A percentile compares a stretch with the other conserved stretches of the same genome.
Evolutionary conservation across 2,888 invertebrate genomes (phyloP).

Genomic region (Gymnocheta viridis): DNA sequence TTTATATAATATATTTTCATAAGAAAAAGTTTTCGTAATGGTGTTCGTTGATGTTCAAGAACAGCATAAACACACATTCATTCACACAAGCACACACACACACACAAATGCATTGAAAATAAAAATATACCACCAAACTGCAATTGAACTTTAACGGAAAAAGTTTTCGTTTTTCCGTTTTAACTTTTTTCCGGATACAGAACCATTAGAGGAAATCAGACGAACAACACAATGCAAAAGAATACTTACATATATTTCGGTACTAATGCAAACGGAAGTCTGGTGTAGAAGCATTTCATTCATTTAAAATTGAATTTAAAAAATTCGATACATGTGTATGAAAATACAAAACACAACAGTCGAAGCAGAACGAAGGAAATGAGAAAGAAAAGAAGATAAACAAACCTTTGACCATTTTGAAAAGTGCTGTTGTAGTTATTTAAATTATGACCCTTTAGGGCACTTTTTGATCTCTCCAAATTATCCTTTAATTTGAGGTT

Average conservation of each 20-base stretch:
- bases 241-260: conserved; percentile 43
- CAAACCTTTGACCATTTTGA: not conserved
- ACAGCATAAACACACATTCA: not conserved
- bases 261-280: conserved; percentile 65
- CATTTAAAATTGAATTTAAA: conserved; percentile 57
- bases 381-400: not conserved
- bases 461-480: not conserved
- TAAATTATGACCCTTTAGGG: not conserved
- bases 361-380: not conserved
- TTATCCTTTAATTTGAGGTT: conserved; percentile 38
- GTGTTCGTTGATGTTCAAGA: conserved; percentile 53
- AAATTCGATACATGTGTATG: conserved; percentile 29
- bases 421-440: not conserved
- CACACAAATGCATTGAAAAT: not conserved
- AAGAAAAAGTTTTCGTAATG: conserved; percentile 60
- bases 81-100: not conserved
- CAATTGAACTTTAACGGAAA: conserved; percentile 69
- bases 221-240: conserved; percentile 61
- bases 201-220: conserved; percentile 69
- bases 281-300: conserved; percentile 59
- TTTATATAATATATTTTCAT: conserved; percentile 49
- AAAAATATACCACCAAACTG: conserved; percentile 52
- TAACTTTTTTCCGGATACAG: conserved; percentile 62
- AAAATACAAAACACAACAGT: conserved; percentile 9
- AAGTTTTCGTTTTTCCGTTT: conserved; percentile 66